Percentiles rank a stretch among this genome's conserved stretches.
phyloP scores from a whole-genome alignment of 2,113 vertebrate genomes.

The Serinus canaria region DNA sequence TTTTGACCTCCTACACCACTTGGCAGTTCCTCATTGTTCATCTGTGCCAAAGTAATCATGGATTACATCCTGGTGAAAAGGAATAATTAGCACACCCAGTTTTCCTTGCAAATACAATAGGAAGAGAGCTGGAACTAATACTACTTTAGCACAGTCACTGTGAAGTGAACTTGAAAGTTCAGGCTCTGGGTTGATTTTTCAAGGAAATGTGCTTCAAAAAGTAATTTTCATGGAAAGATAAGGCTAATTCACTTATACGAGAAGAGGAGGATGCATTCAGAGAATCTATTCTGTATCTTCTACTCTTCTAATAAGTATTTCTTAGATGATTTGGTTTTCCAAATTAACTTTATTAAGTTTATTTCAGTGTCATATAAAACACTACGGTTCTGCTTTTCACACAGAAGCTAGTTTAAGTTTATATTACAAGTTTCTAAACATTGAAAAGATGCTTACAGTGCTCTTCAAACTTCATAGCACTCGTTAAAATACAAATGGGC shows the following conservation, averaged over 20 bases:
- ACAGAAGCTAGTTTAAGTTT: background rate
- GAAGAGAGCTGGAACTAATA: background rate
- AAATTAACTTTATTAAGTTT: background rate
- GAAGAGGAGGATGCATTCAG: background rate
- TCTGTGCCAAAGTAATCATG: background rate
- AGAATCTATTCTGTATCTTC: background rate
- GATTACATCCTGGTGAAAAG: constrained; percentile 32
- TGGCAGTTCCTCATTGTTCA: constrained; percentile 9
- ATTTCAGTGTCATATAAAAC: background rate
- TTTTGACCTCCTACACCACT: background rate
- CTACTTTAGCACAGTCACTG: background rate
- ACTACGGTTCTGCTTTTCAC: background rate
- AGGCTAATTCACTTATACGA: background rate
- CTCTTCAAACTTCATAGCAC: background rate
- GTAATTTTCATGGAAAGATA: background rate
- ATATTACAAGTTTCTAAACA: background rate
- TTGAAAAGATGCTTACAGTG: background rate
- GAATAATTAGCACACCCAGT: constrained; percentile 14
- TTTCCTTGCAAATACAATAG: background rate
- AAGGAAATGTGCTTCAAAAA: background rate
- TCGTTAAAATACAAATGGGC: background rate
- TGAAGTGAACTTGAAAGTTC: background rate
- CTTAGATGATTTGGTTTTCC: background rate
- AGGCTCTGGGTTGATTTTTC: background rate
- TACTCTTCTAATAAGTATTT: background rate